Evolutionary conservation across 2,797 vertebrate species (phyloP).

Genomic region (Denticeps clupeoides): DNA sequence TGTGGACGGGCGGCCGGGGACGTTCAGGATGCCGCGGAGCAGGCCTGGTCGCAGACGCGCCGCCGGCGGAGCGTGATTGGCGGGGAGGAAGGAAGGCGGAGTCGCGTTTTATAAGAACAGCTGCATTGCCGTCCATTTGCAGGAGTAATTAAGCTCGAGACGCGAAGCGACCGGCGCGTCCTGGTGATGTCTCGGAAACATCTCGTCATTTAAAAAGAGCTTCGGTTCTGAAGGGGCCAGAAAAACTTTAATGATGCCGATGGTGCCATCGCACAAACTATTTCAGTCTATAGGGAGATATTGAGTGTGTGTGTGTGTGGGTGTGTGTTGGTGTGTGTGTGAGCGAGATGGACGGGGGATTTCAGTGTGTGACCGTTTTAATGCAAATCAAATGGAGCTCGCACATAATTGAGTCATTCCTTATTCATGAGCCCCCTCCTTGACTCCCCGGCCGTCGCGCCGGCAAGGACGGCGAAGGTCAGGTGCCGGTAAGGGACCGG

Average conservation of each 20-base stretch:
- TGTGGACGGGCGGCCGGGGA: conserved; percentile 26
- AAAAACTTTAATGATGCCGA: too few species aligned
- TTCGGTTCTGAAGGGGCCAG: too few species aligned
- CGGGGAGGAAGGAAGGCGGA: too few species aligned
- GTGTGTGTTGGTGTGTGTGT: neutral
- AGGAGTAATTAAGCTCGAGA: too few species aligned
- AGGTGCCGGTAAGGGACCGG: conserved; percentile 26
- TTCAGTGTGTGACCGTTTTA: conserved; percentile 13
- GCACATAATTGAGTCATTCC: conserved; percentile 19
- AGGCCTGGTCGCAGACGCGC: conserved; percentile 17
- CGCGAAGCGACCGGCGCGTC: too few species aligned
- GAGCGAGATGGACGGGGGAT: conserved; percentile 3
- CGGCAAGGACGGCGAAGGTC: conserved; percentile 17
- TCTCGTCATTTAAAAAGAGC: too few species aligned
- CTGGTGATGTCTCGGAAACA: too few species aligned
- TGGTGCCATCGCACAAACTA: neutral
- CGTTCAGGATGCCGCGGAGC: conserved; percentile 24
- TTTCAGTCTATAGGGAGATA: neutral
- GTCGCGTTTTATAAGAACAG: too few species aligned
- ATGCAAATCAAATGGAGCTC: conserved; percentile 26
- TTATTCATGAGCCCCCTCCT: conserved; percentile 21
- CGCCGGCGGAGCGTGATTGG: conserved; percentile 9
- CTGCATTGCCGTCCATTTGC: too few species aligned
- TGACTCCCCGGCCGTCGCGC: conserved; percentile 15
- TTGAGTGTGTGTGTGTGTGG: neutral